Percentiles rank a stretch among this genome's conserved stretches.
These are phyloP conservation scores for Danionella dracula DNA, from an alignment of 2,797 vertebrate genomes.

Conservation along the genomic window DNA sequence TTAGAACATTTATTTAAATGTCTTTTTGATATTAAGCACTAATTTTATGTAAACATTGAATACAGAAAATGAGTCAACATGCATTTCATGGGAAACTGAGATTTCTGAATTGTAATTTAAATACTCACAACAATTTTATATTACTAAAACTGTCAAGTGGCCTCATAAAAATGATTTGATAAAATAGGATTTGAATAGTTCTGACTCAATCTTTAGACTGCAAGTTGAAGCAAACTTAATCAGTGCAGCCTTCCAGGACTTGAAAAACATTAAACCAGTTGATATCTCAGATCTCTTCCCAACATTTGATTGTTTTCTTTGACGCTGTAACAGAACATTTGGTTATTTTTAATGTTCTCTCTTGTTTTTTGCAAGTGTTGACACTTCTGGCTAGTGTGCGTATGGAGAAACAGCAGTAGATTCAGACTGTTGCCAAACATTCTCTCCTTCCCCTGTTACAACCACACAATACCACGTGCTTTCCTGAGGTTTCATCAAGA, in stretches of 20 bases:
- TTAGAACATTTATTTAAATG: too few species aligned
- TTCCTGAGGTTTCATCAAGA: slow-evolving; percentile 13
- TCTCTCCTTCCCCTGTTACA: neutral
- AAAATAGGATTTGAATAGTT: neutral
- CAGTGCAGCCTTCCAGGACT: slow-evolving; percentile 14
- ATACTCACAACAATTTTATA: neutral
- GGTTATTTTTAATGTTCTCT: neutral
- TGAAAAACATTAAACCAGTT: slow-evolving; percentile 11
- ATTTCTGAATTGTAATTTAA: neutral
- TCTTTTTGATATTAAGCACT: too few species aligned
- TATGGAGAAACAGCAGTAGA: neutral
- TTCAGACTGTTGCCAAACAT: neutral
- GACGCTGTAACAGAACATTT: neutral
- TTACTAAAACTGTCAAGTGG: neutral
- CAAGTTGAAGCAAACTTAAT: slow-evolving; percentile 41
- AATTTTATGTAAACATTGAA: too few species aligned
- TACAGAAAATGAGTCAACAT: too few species aligned
- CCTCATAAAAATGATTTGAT: neutral
- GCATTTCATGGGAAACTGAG: too few species aligned
- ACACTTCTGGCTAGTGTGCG: neutral
- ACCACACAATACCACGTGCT: slow-evolving; percentile 1
- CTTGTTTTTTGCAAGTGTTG: neutral
- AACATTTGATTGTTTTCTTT: neutral
- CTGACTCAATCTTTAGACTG: slow-evolving; percentile 8
- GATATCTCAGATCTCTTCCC: slow-evolving; percentile 4